A percentile compares a stretch with the other conserved stretches of the same genome.
Evolutionary conservation across 1,140 invertebrate genomes (phyloP).

Genomic region (Bombus huntii): DNA sequence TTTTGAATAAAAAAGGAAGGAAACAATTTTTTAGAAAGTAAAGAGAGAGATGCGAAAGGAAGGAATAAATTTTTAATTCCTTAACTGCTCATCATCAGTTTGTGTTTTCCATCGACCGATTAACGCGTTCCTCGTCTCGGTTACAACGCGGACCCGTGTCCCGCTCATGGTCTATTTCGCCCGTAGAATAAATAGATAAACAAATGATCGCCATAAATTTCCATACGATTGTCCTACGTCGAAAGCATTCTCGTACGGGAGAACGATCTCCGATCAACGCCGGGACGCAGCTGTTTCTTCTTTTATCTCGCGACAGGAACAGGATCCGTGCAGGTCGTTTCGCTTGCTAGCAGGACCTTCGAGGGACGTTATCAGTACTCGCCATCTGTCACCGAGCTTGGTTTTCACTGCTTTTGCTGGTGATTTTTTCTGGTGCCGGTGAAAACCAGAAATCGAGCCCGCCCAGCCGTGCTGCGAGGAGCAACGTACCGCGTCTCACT

Average conservation of each 20-base stretch:
- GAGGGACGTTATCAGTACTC: constrained; percentile 72
- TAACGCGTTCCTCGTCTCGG: not conserved
- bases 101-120: not conserved
- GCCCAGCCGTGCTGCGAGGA: not conserved
- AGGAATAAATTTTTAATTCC: not conserved
- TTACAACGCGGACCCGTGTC: not conserved
- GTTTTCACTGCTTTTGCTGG: constrained; percentile 63
- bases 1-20: too few species aligned
- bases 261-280: constrained; percentile 65
- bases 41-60: not conserved
- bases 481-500: not conserved
- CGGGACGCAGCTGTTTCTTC: constrained; percentile 70
- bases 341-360: constrained; percentile 68
- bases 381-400: constrained; percentile 73
- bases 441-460: constrained; percentile 51
- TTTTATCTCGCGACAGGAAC: constrained; percentile 77
- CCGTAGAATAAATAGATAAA: constrained; percentile 45
- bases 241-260: constrained; percentile 54
- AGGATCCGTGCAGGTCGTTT: constrained; percentile 77
- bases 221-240: constrained; percentile 60
- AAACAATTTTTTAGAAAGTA: not conserved
- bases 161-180: constrained; percentile 5
- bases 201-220: constrained; percentile 65
- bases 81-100: not conserved
- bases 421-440: constrained; percentile 63